phyloP scores from a whole-genome alignment of 2,113 vertebrate species.

The Poeciliopsis occidentalis region DNA sequence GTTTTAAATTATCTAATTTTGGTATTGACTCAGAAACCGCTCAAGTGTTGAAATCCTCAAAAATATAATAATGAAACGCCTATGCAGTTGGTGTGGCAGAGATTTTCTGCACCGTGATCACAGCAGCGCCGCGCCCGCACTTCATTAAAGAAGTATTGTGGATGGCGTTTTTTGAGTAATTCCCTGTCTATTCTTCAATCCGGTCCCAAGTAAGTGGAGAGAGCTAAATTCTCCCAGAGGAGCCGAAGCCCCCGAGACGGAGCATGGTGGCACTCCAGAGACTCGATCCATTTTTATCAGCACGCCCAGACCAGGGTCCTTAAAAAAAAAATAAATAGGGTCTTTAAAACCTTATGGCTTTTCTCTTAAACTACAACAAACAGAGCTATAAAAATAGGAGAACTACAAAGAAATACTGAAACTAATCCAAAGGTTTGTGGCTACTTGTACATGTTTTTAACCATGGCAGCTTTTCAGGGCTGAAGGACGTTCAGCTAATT shows the following conservation, averaged over 20 bases:
- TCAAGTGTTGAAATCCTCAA: constrained; percentile 64
- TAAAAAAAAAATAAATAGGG: constrained; percentile 47
- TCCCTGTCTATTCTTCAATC: constrained; percentile 26
- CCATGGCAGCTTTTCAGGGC: constrained; percentile 2
- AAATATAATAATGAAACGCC: constrained; percentile 50
- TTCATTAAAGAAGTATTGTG: constrained; percentile 51
- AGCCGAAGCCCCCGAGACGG: constrained; percentile 26
- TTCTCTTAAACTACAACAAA: constrained; percentile 67
- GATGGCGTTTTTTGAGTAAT: constrained; percentile 32
- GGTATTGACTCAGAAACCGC: constrained; percentile 29
- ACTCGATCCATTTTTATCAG: constrained; percentile 64
- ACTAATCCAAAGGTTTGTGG: constrained; percentile 35
- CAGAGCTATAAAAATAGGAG: constrained; percentile 42
- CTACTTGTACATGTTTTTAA: constrained; percentile 1
- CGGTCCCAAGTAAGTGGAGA: constrained; percentile 37
- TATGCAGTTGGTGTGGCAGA: constrained; percentile 5
- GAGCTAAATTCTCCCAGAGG: constrained; percentile 41
- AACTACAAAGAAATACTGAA: constrained; percentile 38
- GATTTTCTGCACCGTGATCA: constrained; percentile 31
- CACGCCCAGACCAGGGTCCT: constrained; percentile 38
- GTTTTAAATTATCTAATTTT: constrained; percentile 56
- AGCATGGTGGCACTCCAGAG: constrained; percentile 31
- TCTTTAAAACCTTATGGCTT: constrained; percentile 63
- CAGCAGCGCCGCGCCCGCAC: constrained; percentile 10
- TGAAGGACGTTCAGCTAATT: constrained; percentile 12